A percentile compares a stretch with the other conserved stretches of the same genome.
Evolutionary conservation across 2,888 invertebrate species (phyloP).

Genomic region (Ptilodon capucinus): DNA sequence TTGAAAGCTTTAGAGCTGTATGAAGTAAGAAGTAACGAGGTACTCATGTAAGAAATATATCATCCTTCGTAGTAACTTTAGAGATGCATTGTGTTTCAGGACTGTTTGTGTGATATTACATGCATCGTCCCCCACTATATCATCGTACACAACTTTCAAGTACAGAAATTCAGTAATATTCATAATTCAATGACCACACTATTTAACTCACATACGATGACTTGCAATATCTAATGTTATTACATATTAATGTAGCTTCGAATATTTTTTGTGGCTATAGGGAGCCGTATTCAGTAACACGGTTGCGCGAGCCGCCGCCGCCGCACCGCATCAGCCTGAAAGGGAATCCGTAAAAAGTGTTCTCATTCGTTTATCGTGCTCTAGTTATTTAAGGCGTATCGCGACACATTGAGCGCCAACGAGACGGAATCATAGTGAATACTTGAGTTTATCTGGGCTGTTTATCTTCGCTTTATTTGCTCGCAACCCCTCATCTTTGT

Average conservation of each 20-base stretch:
- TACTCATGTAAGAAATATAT: too few relatives aligned
- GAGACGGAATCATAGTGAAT: constrained; percentile 36
- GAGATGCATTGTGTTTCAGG: too few relatives aligned
- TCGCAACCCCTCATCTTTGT: constrained; percentile 37
- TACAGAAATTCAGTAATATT: too few relatives aligned
- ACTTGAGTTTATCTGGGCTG: constrained; percentile 32
- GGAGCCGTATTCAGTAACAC: not conserved
- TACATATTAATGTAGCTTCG: not conserved
- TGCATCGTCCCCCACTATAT: too few relatives aligned
- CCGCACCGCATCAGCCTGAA: not conserved
- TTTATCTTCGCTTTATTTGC: constrained; percentile 38
- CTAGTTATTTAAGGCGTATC: constrained; percentile 26
- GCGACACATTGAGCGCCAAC: constrained; percentile 31
- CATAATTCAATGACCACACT: not conserved
- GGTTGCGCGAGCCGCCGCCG: not conserved
- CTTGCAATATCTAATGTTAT: not conserved
- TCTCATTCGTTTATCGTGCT: constrained; percentile 15
- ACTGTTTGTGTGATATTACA: too few relatives aligned
- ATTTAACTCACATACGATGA: not conserved
- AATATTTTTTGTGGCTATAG: not conserved
- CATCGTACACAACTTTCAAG: too few relatives aligned
- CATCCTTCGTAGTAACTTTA: too few relatives aligned
- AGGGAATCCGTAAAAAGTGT: constrained; percentile 9
- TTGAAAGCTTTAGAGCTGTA: too few relatives aligned
- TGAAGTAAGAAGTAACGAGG: too few relatives aligned